A percentile compares a stretch with the other conserved stretches of the same genome.
phyloP scores from a whole-genome alignment of 2,888 invertebrate species.

The Ceriagrion tenellum region DNA sequence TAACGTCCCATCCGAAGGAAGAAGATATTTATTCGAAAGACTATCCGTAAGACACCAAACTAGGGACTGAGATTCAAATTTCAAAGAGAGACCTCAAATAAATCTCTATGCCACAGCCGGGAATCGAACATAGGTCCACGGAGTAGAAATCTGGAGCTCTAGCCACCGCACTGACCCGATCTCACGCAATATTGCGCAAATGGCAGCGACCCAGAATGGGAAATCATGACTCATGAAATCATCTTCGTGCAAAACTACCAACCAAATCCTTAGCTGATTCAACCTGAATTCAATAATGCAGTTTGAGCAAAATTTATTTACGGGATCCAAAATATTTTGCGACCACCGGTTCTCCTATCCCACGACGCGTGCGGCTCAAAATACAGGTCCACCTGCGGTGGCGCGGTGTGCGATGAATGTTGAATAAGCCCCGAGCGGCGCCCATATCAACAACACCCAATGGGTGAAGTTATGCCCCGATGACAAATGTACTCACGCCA shows the following conservation, averaged over 20 bases:
- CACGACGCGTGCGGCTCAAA: background rate
- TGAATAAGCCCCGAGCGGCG: background rate
- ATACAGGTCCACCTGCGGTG: background rate
- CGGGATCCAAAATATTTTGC: background rate
- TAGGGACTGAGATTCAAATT: too few species aligned
- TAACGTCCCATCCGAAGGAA: too few species aligned
- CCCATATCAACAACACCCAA: background rate
- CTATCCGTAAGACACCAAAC: too few species aligned
- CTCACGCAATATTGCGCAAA: too few species aligned
- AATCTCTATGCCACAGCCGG: too few species aligned
- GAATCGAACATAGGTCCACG: too few species aligned
- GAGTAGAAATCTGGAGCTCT: too few species aligned
- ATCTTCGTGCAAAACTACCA: background rate
- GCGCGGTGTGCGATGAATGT: background rate
- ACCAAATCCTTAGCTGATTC: background rate
- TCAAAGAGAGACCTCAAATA: too few species aligned
- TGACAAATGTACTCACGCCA: constrained; percentile 13
- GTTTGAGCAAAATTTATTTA: background rate
- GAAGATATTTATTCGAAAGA: too few species aligned
- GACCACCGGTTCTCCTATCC: background rate
- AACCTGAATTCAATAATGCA: background rate
- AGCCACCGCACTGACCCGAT: too few species aligned
- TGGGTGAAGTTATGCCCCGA: constrained; percentile 21
- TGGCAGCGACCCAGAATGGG: too few species aligned
- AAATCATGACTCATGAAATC: too few species aligned